Evolutionary conservation across 2,797 vertebrate species (phyloP).

Genomic region (Centroberyx gerrardi): DNA sequence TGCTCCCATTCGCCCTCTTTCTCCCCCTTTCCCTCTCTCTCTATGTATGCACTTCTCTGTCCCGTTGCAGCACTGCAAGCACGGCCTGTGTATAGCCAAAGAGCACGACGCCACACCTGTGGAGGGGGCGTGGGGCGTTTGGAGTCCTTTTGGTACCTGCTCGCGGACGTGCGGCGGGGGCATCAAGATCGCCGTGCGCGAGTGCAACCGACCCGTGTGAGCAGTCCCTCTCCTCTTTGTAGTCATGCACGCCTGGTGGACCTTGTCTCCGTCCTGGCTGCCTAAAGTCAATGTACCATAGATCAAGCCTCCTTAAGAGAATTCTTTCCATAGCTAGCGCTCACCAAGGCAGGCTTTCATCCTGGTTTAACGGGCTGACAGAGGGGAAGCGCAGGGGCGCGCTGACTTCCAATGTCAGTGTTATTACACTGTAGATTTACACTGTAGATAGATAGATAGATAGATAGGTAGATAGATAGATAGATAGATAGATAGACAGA

Average conservation of each 20-base stretch:
- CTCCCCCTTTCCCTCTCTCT: neutral
- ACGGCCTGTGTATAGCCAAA: slow-evolving; percentile 93
- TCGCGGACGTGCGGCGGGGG: slow-evolving; percentile 96
- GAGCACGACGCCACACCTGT: slow-evolving; percentile 88
- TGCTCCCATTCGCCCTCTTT: neutral
- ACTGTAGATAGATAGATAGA: no score
- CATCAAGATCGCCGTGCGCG: slow-evolving; percentile 93
- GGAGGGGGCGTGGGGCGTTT: slow-evolving; percentile 96
- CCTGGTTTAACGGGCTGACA: neutral
- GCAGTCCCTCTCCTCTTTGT: slow-evolving; percentile 78
- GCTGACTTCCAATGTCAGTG: no score
- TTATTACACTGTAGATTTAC: no score
- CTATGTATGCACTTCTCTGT: slow-evolving; percentile 41
- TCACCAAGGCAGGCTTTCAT: neutral
- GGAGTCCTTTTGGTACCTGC: slow-evolving; percentile 98
- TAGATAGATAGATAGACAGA: neutral
- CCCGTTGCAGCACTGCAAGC: slow-evolving; percentile 92
- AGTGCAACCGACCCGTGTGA: slow-evolving; percentile 98
- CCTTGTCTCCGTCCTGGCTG: slow-evolving; percentile 67
- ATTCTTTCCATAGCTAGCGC: slow-evolving; percentile 22
- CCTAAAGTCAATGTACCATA: slow-evolving; percentile 76
- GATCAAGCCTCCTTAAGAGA: slow-evolving; percentile 60
- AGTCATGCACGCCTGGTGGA: slow-evolving; percentile 70
- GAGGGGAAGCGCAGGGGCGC: neutral
- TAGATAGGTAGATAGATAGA: no score